Percentiles rank a stretch among this genome's conserved stretches.
Evolutionary conservation across 2,797 vertebrate species (phyloP).

Genomic region (Sebastes elongatus): DNA sequence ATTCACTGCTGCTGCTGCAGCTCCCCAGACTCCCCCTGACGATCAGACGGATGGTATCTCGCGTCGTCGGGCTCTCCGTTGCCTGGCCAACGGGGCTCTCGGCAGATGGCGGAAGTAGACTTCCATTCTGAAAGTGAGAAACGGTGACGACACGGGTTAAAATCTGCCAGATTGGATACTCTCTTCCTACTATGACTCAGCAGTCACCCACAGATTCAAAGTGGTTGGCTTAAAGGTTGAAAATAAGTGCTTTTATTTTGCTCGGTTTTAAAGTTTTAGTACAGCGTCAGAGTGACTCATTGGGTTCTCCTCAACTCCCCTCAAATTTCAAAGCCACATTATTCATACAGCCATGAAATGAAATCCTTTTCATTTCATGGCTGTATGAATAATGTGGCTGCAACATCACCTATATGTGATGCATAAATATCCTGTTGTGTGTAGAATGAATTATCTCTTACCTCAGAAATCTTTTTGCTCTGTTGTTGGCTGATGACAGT

Average conservation of each 20-base stretch:
- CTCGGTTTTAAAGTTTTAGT: slow-evolving; percentile 31
- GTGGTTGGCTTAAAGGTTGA: slow-evolving; percentile 43
- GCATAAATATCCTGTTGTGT: not conserved
- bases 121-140: slow-evolving; percentile 81
- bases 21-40: slow-evolving; percentile 97
- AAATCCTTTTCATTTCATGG: slow-evolving; percentile 3
- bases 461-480: slow-evolving; percentile 85
- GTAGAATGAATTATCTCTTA: slow-evolving; percentile 62
- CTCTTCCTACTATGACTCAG: slow-evolving; percentile 67
- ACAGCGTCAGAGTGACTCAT: slow-evolving; percentile 51
- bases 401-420: not conserved
- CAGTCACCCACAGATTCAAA: slow-evolving; percentile 56
- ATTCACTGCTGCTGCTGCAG: slow-evolving; percentile 98
- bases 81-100: slow-evolving; percentile 83
- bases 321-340: not conserved
- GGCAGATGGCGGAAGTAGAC: slow-evolving; percentile 84
- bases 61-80: slow-evolving; percentile 84
- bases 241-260: slow-evolving; percentile 52
- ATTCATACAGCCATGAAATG: too few species aligned
- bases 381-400: slow-evolving; percentile 24
- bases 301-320: slow-evolving; percentile 29
- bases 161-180: slow-evolving; percentile 56
- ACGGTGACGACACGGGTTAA: slow-evolving; percentile 60
- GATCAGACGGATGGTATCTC: slow-evolving; percentile 96
- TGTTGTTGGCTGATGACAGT: slow-evolving; percentile 90